phyloP scores from a whole-genome alignment of 2,113 vertebrate species.

The Hymenochirus boettgeri region DNA sequence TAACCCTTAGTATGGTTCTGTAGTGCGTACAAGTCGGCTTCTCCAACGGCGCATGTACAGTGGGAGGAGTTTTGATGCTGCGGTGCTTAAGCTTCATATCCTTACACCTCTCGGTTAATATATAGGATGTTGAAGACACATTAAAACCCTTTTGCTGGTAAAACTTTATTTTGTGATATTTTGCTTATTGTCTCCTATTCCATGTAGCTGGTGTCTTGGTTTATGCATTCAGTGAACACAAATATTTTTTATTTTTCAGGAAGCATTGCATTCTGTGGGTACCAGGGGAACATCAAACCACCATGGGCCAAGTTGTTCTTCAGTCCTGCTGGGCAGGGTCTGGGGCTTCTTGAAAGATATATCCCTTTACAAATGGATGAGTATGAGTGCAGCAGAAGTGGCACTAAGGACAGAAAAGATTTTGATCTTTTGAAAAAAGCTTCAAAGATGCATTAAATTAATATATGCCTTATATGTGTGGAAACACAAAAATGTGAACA shows the following conservation, averaged over 20 bases:
- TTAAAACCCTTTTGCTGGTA: no score
- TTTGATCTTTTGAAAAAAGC: constrained; percentile 80
- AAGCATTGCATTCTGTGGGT: constrained; percentile 79
- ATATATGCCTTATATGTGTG: constrained; percentile 60
- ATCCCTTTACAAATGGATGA: constrained; percentile 79
- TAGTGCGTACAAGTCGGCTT: no score
- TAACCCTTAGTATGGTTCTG: no score
- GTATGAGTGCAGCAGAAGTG: constrained; percentile 71
- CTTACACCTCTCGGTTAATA: no score
- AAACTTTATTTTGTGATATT: no score
- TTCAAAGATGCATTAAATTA: constrained; percentile 67
- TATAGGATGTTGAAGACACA: no score
- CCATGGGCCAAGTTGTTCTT: constrained; percentile 79
- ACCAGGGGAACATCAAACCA: constrained; percentile 70
- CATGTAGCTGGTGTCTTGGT: no score
- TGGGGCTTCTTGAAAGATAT: constrained; percentile 78
- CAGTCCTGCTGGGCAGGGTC: constrained; percentile 64
- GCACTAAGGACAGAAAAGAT: constrained; percentile 67
- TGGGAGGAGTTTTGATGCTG: no score
- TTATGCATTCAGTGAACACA: not conserved
- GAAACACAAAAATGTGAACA: constrained; percentile 87
- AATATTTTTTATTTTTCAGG: constrained; percentile 58
- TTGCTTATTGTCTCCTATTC: no score
- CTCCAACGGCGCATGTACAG: no score
- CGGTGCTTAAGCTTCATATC: no score